These are phyloP conservation scores for Euura saliciscinereae DNA, from an alignment of 1,140 invertebrate genomes.

Conservation along the genomic window DNA sequence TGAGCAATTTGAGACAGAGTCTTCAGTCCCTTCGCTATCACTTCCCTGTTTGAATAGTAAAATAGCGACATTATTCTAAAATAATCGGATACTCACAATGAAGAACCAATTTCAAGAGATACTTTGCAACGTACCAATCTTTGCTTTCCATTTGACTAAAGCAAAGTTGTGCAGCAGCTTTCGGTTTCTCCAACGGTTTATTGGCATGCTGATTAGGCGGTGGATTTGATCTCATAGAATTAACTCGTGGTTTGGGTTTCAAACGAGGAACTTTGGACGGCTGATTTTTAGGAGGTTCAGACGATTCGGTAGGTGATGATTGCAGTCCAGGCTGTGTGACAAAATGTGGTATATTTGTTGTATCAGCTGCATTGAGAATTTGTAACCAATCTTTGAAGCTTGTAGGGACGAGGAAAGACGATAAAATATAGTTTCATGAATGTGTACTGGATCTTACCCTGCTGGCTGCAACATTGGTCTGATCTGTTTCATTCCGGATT, in stretches of 20 bases:
- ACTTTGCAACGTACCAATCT: slow-evolving; percentile 69
- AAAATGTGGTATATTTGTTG: too few species aligned
- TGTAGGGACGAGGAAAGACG: too few species aligned
- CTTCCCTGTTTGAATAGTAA: slow-evolving; percentile 68
- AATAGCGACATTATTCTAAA: slow-evolving; percentile 10
- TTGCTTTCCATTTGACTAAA: slow-evolving; percentile 71
- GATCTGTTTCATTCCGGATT: too few species aligned
- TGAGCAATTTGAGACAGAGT: slow-evolving; percentile 74
- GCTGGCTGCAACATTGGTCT: too few species aligned
- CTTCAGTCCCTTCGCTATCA: slow-evolving; percentile 78
- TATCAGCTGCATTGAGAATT: too few species aligned
- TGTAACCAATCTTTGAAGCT: too few species aligned
- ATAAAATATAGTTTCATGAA: too few species aligned
- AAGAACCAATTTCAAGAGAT: slow-evolving; percentile 7
- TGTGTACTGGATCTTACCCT: too few species aligned
- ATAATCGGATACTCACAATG: not conserved
- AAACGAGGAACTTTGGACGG: slow-evolving; percentile 35
- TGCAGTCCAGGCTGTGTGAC: too few species aligned
- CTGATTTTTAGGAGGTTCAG: not conserved
- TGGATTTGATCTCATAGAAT: slow-evolving; percentile 19
- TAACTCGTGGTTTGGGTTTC: slow-evolving; percentile 24
- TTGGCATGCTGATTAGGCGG: slow-evolving; percentile 21
- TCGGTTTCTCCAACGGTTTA: slow-evolving; percentile 64
- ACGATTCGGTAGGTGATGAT: too few species aligned
- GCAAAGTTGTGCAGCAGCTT: slow-evolving; percentile 67